These are phyloP conservation scores for Chloroceryle amazona DNA, from an alignment of 2,797 vertebrate species.

Conservation along the genomic window DNA sequence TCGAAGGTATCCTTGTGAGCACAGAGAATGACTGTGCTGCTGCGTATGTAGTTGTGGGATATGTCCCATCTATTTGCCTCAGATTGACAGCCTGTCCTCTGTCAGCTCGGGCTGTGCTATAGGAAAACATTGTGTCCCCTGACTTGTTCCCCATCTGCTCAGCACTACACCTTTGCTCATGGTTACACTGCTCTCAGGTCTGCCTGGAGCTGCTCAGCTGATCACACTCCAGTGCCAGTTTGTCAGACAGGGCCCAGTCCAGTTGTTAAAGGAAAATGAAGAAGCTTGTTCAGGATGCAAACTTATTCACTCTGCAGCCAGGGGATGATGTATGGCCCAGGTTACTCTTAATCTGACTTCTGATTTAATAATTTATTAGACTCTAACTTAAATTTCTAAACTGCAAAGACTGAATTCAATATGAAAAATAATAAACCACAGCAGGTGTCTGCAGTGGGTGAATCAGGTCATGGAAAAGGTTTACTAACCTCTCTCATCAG, in stretches of 20 bases:
- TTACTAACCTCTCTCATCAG: background rate
- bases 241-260: background rate
- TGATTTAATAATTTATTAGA: background rate
- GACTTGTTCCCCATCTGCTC: background rate
- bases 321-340: background rate
- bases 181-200: background rate
- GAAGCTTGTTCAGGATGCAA: background rate
- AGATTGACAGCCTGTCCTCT: background rate
- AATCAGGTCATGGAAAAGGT: constrained; percentile 5
- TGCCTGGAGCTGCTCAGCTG: background rate
- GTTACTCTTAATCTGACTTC: background rate
- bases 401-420: background rate
- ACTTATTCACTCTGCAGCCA: background rate
- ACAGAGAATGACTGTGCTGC: background rate
- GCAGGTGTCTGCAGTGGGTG: background rate
- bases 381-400: background rate
- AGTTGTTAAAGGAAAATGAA: background rate
- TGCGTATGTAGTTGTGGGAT: background rate
- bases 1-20: background rate
- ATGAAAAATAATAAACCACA: background rate
- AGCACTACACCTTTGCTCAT: background rate
- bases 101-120: background rate
- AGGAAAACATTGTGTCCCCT: background rate
- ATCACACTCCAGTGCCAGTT: background rate
- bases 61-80: background rate